These are phyloP conservation scores for Baronia brevicornis DNA, from an alignment of 2,888 invertebrate genomes.

Conservation along the genomic window DNA sequence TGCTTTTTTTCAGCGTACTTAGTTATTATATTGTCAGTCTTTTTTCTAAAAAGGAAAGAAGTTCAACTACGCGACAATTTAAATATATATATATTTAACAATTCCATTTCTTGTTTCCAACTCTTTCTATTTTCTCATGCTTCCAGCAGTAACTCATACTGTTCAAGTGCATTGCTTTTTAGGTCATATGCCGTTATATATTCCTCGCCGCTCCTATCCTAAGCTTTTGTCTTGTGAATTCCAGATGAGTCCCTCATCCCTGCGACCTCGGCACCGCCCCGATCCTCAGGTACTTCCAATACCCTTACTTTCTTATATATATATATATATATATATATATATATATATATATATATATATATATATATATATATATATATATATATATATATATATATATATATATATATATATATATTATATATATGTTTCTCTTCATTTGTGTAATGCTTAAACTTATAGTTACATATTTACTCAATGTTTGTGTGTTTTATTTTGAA, in stretches of 20 bases:
- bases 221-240: constrained; percentile 72
- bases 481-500: constrained; percentile 1
- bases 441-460: no score
- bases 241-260: constrained; percentile 74
- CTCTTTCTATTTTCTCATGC: constrained; percentile 6
- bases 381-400: no score
- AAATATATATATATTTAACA: no score
- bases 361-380: no score
- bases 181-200: constrained; percentile 31
- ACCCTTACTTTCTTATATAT: constrained; percentile 32
- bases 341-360: no score
- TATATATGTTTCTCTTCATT: no score
- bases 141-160: not conserved
- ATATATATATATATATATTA: no score
- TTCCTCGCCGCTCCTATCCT: constrained; percentile 48
- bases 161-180: constrained; percentile 20
- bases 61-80: no score
- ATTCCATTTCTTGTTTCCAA: constrained; percentile 2
- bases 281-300: constrained; percentile 68
- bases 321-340: constrained; percentile 20
- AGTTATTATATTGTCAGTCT: no score
- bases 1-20: no score
- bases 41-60: no score
- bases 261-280: constrained; percentile 71
- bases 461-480: no score